Evolutionary conservation across 2,888 invertebrate species (phyloP), one percentile per base, ranked within the genome.

Genomic region (Archips crataeganus): DNA sequence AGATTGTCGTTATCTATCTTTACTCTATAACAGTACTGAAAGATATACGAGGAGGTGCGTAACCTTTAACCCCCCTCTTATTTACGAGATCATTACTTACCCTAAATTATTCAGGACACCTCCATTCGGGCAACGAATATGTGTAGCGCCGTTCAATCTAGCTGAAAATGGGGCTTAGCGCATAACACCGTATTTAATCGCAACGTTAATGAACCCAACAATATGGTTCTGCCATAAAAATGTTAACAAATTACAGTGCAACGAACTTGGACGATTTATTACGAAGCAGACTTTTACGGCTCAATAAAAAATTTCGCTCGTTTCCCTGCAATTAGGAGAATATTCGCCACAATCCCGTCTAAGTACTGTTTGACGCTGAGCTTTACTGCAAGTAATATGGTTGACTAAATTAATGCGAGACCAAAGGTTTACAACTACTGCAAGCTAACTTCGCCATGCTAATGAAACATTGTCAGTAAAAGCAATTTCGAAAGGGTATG

Each of bases 241-340:
- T 79, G 80, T 79, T 78, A 82, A 81, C 82, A 86, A 87, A 87
- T 88, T 86, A 86, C 84, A 84, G 89, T 83, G 83, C 89, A 86
- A 84, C 85, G 90, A 91, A 88, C 90, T 84, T 83, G 78, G 79
- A 81, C 80, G 84, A 86, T 89, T 93, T 90, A 91, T 90, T 88
- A 86, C 89, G 84, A 85, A 83, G 81, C 79, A 82, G 82, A 85
- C 81, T 88, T 91, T 92, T 91, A 93, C 85, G 80, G 83, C 83
- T 79, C 85, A 79, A 90, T 92, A 91, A 92, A 91, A 91, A 87
- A 82, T 87, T 90, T 89, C 87, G 86, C 86, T 87, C 86, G 88
- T 90, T 91, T 89, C 86, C 86, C 80, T 72, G 83, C 89, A 89
- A 89, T 90, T 90, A 89, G 86, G 84, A 78, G 81, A 77, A 81